These are phyloP conservation scores for Stictocephala bisonia DNA, from an alignment of 2,888 invertebrate species.

Conservation along the genomic window DNA sequence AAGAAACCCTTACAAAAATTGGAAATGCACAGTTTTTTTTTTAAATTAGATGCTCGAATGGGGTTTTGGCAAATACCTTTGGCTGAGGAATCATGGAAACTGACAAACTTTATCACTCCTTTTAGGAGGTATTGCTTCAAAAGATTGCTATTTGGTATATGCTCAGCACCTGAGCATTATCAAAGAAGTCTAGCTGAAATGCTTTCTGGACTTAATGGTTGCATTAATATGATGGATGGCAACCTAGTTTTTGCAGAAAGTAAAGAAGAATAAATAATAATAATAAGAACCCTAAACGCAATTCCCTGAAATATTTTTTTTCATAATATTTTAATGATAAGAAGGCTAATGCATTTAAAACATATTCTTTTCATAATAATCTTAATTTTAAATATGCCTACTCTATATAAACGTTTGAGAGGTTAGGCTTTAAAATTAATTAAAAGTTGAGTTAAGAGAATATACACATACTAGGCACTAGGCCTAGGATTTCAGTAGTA, in stretches of 20 bases:
- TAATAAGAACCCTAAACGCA: too few species aligned
- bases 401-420: too few species aligned
- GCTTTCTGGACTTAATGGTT: constrained; percentile 41
- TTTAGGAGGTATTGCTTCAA: constrained; percentile 51
- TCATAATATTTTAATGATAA: too few species aligned
- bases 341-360: too few species aligned
- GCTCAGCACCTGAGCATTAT: constrained; percentile 46
- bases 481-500: too few species aligned
- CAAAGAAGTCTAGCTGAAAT: constrained; percentile 2
- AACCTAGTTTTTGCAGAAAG: constrained; percentile 39
- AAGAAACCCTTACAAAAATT: constrained; percentile 55
- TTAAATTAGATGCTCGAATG: constrained; percentile 55
- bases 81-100: constrained; percentile 40
- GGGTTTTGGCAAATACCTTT: constrained; percentile 59
- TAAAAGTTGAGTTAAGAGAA: too few species aligned
- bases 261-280: constrained; percentile 47
- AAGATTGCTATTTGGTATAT: constrained; percentile 55
- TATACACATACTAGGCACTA: too few species aligned
- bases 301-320: too few species aligned
- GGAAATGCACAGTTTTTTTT: constrained; percentile 53
- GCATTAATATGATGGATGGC: constrained; percentile 45
- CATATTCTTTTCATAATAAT: too few species aligned
- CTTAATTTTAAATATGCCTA: too few species aligned
- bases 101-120: constrained; percentile 52
- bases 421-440: too few species aligned